Evolutionary conservation across 2,113 vertebrate species (phyloP).

Genomic region (Tetraodon nigroviridis): DNA sequence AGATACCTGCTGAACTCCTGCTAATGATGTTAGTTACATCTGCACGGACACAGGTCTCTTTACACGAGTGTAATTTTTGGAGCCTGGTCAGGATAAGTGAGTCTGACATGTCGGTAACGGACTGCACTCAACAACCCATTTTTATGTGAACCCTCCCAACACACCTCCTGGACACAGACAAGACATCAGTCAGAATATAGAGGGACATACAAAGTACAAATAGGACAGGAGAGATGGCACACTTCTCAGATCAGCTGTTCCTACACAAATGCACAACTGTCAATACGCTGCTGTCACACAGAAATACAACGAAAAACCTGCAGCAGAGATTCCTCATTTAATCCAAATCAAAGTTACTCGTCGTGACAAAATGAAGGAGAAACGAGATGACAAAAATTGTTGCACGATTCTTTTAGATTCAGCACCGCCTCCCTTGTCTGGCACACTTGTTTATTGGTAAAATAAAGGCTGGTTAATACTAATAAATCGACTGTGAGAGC

Average conservation of each 20-base stretch:
- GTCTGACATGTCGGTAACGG: too few species aligned
- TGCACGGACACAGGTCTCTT: too few species aligned
- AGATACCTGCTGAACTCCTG: too few species aligned
- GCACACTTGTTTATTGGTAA: neutral
- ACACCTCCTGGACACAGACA: constrained; percentile 73
- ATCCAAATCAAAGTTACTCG: constrained; percentile 26
- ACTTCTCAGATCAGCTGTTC: constrained; percentile 37
- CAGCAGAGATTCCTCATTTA: neutral
- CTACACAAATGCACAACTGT: neutral
- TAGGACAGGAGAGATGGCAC: constrained; percentile 56
- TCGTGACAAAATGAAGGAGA: constrained; percentile 43
- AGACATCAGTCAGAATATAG: constrained; percentile 59
- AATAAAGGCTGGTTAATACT: neutral
- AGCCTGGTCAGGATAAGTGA: too few species aligned
- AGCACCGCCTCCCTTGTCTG: neutral
- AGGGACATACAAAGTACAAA: constrained; percentile 54
- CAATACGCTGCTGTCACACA: neutral
- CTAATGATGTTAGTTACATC: too few species aligned
- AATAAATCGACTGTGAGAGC: neutral
- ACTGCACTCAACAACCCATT: constrained; percentile 5
- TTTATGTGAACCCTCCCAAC: constrained; percentile 35
- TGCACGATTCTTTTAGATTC: neutral
- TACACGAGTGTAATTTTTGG: too few species aligned
- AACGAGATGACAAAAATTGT: constrained; percentile 17
- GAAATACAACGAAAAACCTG: neutral